phyloP scores from a whole-genome alignment of 2,888 invertebrate genomes.

The Melikaiella ostensackeni region DNA sequence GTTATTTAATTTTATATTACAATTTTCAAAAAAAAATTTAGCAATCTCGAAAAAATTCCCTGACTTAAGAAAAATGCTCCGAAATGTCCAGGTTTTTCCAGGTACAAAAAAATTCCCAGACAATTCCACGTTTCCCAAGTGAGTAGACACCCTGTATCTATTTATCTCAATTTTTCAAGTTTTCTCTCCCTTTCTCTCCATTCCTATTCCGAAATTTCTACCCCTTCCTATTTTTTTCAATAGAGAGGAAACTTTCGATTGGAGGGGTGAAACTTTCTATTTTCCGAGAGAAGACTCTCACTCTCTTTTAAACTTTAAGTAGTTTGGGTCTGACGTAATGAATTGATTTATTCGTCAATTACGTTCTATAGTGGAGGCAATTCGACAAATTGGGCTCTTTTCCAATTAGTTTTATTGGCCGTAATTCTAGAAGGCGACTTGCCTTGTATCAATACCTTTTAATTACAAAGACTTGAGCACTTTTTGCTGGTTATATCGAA shows the following conservation, averaged over 20 bases:
- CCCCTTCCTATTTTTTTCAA: slow-evolving; percentile 15
- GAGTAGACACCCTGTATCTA: too few relatives aligned
- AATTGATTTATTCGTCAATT: slow-evolving; percentile 65
- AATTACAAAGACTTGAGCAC: slow-evolving; percentile 17
- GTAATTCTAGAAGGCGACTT: slow-evolving; percentile 57
- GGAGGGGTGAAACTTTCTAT: background rate
- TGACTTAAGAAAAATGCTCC: too few relatives aligned
- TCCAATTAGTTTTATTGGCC: slow-evolving; percentile 76
- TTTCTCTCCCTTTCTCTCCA: too few relatives aligned
- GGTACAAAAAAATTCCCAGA: too few relatives aligned
- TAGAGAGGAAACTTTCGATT: slow-evolving; percentile 29
- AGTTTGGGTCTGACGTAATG: slow-evolving; percentile 50
- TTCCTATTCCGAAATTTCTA: too few relatives aligned
- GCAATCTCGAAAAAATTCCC: too few relatives aligned
- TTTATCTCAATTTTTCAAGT: too few relatives aligned
- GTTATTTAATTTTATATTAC: too few relatives aligned
- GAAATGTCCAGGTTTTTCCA: too few relatives aligned
- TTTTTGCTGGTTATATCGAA: slow-evolving; percentile 13
- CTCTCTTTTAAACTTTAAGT: slow-evolving; percentile 47
- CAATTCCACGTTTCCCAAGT: too few relatives aligned
- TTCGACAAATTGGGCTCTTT: slow-evolving; percentile 69
- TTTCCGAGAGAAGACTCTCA: slow-evolving; percentile 24
- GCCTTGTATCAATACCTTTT: slow-evolving; percentile 37
- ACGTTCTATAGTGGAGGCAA: slow-evolving; percentile 59
- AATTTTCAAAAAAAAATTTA: too few relatives aligned